These are phyloP conservation scores for Philaethria dido DNA, from an alignment of 2,888 invertebrate species.

Conservation along the genomic window DNA sequence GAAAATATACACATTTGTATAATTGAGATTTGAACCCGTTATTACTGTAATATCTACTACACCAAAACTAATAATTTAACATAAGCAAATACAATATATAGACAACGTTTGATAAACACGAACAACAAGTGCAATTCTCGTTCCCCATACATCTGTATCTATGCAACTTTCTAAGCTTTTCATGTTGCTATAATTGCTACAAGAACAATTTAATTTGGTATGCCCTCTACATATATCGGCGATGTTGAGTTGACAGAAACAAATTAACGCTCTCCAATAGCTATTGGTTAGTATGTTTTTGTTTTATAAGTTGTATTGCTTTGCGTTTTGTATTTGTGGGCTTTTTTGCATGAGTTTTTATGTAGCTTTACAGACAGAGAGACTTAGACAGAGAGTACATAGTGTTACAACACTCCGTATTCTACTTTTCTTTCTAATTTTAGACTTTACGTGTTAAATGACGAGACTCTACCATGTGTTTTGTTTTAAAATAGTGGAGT, in stretches of 20 bases:
- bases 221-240: conserved; percentile 53
- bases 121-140: conserved; percentile 16
- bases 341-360: neutral
- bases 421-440: too few species aligned
- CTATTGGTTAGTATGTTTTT: conserved; percentile 43
- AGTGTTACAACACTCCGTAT: too few species aligned
- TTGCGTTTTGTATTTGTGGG: neutral
- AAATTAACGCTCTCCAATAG: conserved; percentile 64
- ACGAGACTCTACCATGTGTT: too few species aligned
- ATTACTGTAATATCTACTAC: neutral
- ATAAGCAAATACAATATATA: neutral
- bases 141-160: conserved; percentile 34
- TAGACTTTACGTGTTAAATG: too few species aligned
- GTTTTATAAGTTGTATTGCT: conserved; percentile 1
- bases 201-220: conserved; percentile 65
- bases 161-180: conserved; percentile 53
- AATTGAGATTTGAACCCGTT: too few species aligned
- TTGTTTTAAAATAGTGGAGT: too few species aligned
- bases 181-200: conserved; percentile 47
- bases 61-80: too few species aligned
- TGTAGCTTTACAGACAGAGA: too few species aligned
- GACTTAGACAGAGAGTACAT: too few species aligned
- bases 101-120: conserved; percentile 4
- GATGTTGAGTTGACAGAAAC: conserved; percentile 51
- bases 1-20: too few species aligned